A percentile compares a stretch with the other conserved stretches of the same genome.
Evolutionary conservation across 2,113 vertebrate genomes (phyloP).

Genomic region (Caracal caracal): DNA sequence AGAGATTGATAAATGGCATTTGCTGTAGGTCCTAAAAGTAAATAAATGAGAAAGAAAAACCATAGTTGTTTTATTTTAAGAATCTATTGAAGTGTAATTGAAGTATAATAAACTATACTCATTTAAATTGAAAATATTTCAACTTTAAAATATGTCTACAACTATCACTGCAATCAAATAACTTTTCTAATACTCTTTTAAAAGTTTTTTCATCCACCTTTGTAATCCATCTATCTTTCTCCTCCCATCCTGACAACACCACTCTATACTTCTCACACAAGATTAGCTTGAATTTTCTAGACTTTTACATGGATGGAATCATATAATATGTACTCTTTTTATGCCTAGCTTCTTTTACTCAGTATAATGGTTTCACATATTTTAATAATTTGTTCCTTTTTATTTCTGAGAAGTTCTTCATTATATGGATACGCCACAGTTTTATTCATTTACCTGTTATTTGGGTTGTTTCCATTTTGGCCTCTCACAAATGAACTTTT

Average conservation of each 20-base stretch:
- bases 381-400: neutral
- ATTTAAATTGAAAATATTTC: neutral
- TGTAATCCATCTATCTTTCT: neutral
- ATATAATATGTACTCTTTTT: neutral
- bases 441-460: neutral
- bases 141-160: neutral
- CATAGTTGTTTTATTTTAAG: neutral
- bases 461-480: neutral
- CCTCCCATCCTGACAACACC: neutral
- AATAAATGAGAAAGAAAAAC: conserved; percentile 24
- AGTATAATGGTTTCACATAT: neutral
- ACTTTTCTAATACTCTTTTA: neutral
- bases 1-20: neutral
- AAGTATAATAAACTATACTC: neutral
- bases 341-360: too few relatives aligned
- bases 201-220: neutral
- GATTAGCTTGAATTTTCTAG: too few relatives aligned
- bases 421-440: neutral
- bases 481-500: neutral
- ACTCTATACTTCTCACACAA: neutral
- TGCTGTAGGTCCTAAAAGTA: conserved; percentile 16
- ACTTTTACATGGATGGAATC: too few relatives aligned
- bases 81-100: neutral
- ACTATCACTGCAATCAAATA: neutral
- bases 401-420: neutral